Percentiles rank a stretch among this genome's conserved stretches.
Conservation (phyloP, 2,797 vertebrate genomes). For the Pyrrhura leucotis region DNA sequence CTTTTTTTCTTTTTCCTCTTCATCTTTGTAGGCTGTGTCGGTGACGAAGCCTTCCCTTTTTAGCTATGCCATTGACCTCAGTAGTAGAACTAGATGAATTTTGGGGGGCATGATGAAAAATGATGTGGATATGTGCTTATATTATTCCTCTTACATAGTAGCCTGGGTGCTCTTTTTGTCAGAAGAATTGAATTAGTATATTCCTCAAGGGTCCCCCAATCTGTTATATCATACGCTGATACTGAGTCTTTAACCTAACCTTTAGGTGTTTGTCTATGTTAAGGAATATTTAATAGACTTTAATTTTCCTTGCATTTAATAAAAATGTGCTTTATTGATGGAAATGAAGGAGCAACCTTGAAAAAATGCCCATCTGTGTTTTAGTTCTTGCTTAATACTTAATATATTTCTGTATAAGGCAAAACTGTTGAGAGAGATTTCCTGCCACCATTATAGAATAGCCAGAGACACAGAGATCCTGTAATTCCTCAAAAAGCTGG, state of each 20-base stretch:
- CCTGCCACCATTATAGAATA: fast-evolving
- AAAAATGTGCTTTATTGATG: not conserved
- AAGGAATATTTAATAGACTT: not conserved
- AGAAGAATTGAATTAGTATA: not conserved
- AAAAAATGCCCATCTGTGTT: not conserved
- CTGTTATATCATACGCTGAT: not conserved
- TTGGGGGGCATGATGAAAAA: not conserved
- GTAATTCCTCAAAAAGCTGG: not conserved
- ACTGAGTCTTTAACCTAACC: not conserved
- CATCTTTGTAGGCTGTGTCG: not conserved
- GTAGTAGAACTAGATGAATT: not conserved
- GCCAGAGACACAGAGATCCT: not conserved
- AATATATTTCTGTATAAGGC: not conserved
- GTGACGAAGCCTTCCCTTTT: not conserved
- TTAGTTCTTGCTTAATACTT: not conserved
- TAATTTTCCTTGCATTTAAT: not conserved
- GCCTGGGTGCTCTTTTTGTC: not conserved
- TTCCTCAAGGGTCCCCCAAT: not conserved
- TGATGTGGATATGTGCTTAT: not conserved
- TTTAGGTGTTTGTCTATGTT: not conserved
- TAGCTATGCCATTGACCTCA: not conserved
- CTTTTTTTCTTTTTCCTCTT: not conserved
- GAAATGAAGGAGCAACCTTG: not conserved
- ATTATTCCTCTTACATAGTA: not conserved
- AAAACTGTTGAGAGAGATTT: not conserved